Evolutionary conservation across 2,797 vertebrate species (phyloP).

Genomic region (Adelosebastes latens): DNA sequence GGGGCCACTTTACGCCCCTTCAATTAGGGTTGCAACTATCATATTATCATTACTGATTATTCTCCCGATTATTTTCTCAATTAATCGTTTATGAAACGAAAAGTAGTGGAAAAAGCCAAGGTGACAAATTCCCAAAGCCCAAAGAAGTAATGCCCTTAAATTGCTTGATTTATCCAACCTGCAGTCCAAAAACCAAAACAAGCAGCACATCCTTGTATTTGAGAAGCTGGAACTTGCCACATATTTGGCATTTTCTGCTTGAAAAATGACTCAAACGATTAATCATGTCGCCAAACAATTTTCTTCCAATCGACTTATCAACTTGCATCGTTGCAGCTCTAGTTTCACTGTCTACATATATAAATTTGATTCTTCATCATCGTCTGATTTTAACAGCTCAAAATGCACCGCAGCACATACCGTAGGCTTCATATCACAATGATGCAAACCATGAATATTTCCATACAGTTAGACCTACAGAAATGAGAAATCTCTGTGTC

Average conservation of each 20-base stretch:
- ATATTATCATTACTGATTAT: background rate
- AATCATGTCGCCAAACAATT: background rate
- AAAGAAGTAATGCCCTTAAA: background rate
- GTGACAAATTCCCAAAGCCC: background rate
- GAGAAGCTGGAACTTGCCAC: background rate
- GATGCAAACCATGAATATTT: background rate
- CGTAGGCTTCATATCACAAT: background rate
- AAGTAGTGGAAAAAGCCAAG: background rate
- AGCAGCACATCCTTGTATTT: background rate
- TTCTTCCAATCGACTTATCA: background rate
- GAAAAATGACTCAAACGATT: background rate
- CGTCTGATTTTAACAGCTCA: background rate
- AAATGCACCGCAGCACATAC: background rate
- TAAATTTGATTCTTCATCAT: background rate
- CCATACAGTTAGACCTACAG: background rate
- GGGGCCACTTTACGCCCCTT: background rate
- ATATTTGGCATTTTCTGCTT: background rate
- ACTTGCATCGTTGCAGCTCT: background rate
- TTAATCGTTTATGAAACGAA: no score
- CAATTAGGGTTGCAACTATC: background rate
- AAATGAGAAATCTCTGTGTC: conserved; percentile 31
- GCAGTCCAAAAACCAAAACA: background rate
- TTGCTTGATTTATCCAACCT: background rate
- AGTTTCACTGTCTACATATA: background rate
- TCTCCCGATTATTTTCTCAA: no score